Base-by-base conservation (phyloP, 2,888 invertebrate genomes). In the Tetragonisca angustula region DNA sequence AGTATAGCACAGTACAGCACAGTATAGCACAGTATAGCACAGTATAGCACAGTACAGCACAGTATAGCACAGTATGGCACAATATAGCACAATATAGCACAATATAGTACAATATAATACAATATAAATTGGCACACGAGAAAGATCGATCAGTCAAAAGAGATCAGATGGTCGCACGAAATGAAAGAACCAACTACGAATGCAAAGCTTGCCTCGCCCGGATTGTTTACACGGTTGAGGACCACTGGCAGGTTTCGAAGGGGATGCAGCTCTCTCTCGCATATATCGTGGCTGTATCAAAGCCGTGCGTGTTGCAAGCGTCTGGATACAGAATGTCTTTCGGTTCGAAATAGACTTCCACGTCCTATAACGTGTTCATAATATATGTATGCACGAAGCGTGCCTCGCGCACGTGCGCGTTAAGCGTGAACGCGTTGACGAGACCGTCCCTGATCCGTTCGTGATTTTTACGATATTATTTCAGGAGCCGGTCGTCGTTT, bases 281-380 rank as follows among this genome's bases (percentile, higher is more conserved):
- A 85, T 81, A 88, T 85, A 82, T 83, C 79, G 82, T 76, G 64
- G 77, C 75, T 71, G 77, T 90, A 91, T 90, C 90, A 89, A 88
- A 90, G 89, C 85, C 70, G 71, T 11, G 87, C 77, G 84, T 85
- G 87, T 87, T 87, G 77, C 85, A 65, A 75, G 85, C 79, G 86
- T 85, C 85, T 83, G 83, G 86, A 81, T 79, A 85, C 87, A 85
- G 79, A 84, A 84, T 82, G 73, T 83, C 77, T 84, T 80, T 84
- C 75, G 78, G 84, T 89, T 90, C 78, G 84, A 89, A 89, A 90
- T 89, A 89, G 90, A 90, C 89, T 87, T 89, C 82, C 90, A 89
- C 72, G 83, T 89, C 64, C 77, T 85, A 76, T 78, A 83, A 84
- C 80, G 78, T 70, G 69, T 73, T 75, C 75, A 65, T 86, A 81